These are phyloP conservation scores for Alces alces DNA, from an alignment of 2,113 vertebrate genomes.

Conservation along the genomic window DNA sequence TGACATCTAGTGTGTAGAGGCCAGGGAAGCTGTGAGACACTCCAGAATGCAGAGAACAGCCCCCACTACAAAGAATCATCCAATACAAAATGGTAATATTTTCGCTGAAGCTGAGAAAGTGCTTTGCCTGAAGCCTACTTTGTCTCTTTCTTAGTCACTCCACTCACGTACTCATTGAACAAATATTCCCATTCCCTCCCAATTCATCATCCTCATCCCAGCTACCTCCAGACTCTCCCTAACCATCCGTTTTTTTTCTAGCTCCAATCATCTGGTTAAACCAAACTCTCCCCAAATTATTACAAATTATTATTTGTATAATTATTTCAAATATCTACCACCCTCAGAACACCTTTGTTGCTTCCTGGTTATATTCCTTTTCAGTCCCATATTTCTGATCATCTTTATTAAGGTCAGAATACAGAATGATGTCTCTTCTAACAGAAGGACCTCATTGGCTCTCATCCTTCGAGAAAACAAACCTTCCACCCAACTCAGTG, in stretches of 20 bases:
- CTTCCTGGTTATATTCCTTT: background rate
- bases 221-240: background rate
- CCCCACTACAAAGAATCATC: background rate
- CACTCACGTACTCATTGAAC: background rate
- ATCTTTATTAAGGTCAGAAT: background rate
- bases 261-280: background rate
- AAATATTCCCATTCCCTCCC: background rate
- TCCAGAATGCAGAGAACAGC: background rate
- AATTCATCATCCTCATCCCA: background rate
- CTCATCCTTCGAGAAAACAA: background rate
- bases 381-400: background rate
- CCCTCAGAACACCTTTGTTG: background rate
- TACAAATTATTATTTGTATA: background rate
- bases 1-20: background rate
- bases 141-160: background rate
- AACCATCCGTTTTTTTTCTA: background rate
- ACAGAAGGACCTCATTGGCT: background rate
- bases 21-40: background rate
- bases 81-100: background rate
- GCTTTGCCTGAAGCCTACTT: background rate
- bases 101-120: background rate
- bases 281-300: background rate
- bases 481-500: background rate
- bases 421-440: background rate
- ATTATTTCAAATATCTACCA: background rate